These are phyloP conservation scores for Drosophila buzzatii DNA, from an alignment of 2,888 invertebrate genomes.

Conservation along the genomic window DNA sequence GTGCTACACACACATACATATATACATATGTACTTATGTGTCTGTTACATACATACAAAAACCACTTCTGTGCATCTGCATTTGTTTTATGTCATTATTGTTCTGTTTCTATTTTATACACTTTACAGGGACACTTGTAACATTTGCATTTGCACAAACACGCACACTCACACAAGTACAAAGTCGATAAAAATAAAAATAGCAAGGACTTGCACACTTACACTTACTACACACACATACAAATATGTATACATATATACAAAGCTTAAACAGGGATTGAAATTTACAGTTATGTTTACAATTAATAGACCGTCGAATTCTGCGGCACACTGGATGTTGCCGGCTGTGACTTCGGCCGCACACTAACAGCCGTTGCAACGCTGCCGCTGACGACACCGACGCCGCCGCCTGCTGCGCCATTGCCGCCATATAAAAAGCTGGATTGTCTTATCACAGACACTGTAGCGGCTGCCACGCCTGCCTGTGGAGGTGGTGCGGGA, in stretches of 20 bases:
- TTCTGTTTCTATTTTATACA: conserved; percentile 40
- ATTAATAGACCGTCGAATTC: conserved; percentile 67
- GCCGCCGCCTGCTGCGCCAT: conserved; percentile 32
- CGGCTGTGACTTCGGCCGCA: conserved; percentile 66
- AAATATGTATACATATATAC: conserved; percentile 51
- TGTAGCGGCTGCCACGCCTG: conserved; percentile 82
- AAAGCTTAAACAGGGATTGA: conserved; percentile 45
- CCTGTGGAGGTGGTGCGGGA: conserved; percentile 82
- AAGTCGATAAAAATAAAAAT: conserved; percentile 17
- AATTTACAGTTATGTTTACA: conserved; percentile 21
- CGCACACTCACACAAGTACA: conserved; percentile 7
- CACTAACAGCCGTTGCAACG: conserved; percentile 20
- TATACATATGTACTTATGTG: not conserved
- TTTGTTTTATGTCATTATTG: conserved; percentile 28
- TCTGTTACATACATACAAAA: not conserved
- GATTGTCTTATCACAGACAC: conserved; percentile 83
- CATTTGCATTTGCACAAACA: conserved; percentile 16
- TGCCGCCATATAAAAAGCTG: conserved; percentile 81
- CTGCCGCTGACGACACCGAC: too few species aligned
- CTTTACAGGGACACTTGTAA: conserved; percentile 36
- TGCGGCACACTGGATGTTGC: conserved; percentile 49
- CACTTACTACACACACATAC: conserved; percentile 19
- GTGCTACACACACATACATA: not conserved
- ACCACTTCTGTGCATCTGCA: conserved; percentile 5
- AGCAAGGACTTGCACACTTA: conserved; percentile 14